phyloP scores from a whole-genome alignment of 2,888 invertebrate genomes.

The Ormyrus rosae region DNA sequence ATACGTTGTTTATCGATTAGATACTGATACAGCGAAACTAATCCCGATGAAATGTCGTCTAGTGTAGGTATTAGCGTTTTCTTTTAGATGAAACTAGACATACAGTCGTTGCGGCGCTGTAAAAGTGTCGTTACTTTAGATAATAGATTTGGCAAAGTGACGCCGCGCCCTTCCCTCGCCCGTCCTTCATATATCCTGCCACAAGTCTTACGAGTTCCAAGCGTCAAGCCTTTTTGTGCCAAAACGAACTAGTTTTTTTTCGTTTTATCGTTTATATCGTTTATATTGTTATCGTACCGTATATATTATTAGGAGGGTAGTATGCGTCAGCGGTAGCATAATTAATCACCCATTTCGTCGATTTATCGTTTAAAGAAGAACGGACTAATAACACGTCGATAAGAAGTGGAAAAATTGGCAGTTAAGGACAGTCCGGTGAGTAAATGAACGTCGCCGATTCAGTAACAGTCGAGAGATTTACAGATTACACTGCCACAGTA shows the following conservation, averaged over 20 bases:
- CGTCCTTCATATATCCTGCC: neutral
- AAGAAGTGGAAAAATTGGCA: constrained; percentile 60
- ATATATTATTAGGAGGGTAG: constrained; percentile 30
- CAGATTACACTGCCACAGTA: constrained; percentile 99
- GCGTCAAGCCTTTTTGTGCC: constrained; percentile 31
- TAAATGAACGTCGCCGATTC: constrained; percentile 46
- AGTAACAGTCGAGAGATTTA: constrained; percentile 77
- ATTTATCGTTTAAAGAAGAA: constrained; percentile 38
- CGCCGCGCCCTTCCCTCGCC: constrained; percentile 1
- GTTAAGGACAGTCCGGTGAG: constrained; percentile 53
- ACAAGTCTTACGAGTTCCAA: neutral
- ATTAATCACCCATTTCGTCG: neutral
- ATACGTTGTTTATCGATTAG: constrained; percentile 14
- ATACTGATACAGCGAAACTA: neutral
- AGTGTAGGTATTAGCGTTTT: no score
- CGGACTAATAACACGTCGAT: constrained; percentile 48
- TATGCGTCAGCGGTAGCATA: constrained; percentile 54
- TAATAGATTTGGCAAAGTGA: constrained; percentile 29
- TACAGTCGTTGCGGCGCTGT: neutral
- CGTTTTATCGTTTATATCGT: no score
- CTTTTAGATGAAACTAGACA: no score
- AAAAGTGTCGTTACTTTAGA: neutral
- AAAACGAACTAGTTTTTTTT: constrained; percentile 15
- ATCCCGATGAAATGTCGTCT: neutral
- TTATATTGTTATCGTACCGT: neutral